Percentiles rank a stretch among this genome's conserved stretches.
Evolutionary conservation across 37 sponge, comb jelly and placozoan species (phyloP).

Genomic region (Eunapius fragilis): DNA sequence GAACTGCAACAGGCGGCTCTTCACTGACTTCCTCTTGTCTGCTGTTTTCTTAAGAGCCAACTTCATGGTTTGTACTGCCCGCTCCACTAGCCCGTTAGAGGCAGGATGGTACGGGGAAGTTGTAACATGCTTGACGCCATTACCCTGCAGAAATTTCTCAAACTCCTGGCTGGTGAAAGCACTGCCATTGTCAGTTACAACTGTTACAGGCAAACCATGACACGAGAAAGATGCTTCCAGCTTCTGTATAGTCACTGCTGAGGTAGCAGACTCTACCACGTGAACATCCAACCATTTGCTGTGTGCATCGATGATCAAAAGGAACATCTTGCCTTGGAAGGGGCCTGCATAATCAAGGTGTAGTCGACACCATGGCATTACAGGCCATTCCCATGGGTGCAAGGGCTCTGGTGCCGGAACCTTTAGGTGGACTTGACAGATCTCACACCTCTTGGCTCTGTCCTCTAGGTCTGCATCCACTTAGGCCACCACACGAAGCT

Average conservation of each 20-base stretch:
- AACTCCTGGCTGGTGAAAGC: constrained; percentile 49
- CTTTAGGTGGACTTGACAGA: constrained; percentile 10
- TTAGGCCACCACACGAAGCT: too few species aligned
- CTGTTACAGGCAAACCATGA: constrained; percentile 31
- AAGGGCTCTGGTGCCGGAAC: constrained; percentile 30
- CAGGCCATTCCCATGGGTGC: constrained; percentile 63
- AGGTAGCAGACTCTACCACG: constrained; percentile 13
- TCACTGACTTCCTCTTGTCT: neutral
- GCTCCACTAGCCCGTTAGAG: too few species aligned
- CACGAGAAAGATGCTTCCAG: constrained; percentile 34
- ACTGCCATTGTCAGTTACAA: constrained; percentile 51
- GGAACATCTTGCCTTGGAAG: constrained; percentile 34
- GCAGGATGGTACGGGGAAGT: constrained; percentile 61
- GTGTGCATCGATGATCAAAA: constrained; percentile 52
- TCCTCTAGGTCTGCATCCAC: constrained; percentile 49
- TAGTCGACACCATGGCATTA: constrained; percentile 42
- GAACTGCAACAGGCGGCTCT: constrained; percentile 20
- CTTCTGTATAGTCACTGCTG: constrained; percentile 20
- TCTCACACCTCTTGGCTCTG: too few species aligned
- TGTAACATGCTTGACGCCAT: constrained; percentile 22
- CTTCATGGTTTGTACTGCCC: too few species aligned
- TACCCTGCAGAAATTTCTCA: neutral
- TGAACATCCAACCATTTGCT: constrained; percentile 63
- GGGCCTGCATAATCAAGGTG: constrained; percentile 62
- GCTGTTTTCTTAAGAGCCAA: too few species aligned